phyloP scores from a whole-genome alignment of 1,140 invertebrate genomes.

The Colletes latitarsis region DNA sequence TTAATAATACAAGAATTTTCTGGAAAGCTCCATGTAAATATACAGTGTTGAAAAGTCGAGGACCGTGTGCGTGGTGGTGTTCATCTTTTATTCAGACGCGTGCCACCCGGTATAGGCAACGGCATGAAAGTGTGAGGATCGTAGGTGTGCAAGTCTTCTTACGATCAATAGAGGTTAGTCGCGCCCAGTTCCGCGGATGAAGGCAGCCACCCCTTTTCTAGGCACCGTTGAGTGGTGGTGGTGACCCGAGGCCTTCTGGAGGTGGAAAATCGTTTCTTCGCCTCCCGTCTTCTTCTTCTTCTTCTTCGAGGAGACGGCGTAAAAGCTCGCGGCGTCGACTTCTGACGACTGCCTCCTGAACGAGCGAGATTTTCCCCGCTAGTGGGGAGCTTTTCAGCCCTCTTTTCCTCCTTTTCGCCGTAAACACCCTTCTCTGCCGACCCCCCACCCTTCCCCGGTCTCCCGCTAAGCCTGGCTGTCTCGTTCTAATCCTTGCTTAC shows the following conservation, averaged over 20 bases:
- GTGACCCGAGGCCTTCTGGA: constrained; percentile 45
- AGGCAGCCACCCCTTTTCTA: constrained; percentile 66
- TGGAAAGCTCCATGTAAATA: too few species aligned
- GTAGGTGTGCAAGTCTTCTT: constrained; percentile 74
- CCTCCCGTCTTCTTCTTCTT: constrained; percentile 51
- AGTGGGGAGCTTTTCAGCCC: constrained; percentile 50
- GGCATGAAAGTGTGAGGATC: constrained; percentile 69
- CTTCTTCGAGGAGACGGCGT: constrained; percentile 39
- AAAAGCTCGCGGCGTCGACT: constrained; percentile 49
- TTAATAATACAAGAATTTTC: too few species aligned
- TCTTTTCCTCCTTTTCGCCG: constrained; percentile 54
- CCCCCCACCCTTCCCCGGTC: neutral
- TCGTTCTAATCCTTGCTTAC: neutral
- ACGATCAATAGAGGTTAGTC: constrained; percentile 77
- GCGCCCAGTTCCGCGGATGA: constrained; percentile 73
- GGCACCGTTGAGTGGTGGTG: constrained; percentile 46
- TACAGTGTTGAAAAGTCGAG: neutral
- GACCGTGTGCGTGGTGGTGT: too few species aligned
- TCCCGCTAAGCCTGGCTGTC: constrained; percentile 22
- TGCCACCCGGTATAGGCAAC: constrained; percentile 62
- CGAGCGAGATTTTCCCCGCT: constrained; percentile 52
- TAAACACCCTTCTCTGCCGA: constrained; percentile 20
- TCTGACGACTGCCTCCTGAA: constrained; percentile 43
- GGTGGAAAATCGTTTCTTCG: constrained; percentile 59
- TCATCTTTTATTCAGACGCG: constrained; percentile 51